These are phyloP conservation scores for Acanthis flammea DNA, from an alignment of 2,797 vertebrate species.

Conservation along the genomic window DNA sequence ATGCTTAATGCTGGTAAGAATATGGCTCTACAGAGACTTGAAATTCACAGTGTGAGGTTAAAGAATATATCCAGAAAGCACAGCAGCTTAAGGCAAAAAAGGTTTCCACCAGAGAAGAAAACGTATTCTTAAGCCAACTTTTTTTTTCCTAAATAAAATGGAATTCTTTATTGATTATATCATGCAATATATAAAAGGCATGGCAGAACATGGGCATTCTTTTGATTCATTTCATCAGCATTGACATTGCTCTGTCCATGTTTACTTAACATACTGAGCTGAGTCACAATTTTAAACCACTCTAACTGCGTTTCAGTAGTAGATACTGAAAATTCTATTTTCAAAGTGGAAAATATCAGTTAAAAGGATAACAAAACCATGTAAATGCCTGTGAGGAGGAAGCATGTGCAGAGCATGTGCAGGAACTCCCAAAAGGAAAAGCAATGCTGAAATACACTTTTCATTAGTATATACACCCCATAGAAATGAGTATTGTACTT, in stretches of 20 bases:
- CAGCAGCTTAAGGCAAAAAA: not conserved
- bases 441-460: not conserved
- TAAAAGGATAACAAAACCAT: not conserved
- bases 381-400: not conserved
- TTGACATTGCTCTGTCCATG: not conserved
- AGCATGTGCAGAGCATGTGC: not conserved
- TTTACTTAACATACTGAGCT: not conserved
- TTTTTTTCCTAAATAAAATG: not conserved
- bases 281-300: not conserved
- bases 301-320: not conserved
- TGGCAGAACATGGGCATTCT: accelerated
- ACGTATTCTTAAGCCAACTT: not conserved
- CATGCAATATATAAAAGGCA: not conserved
- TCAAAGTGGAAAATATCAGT: not conserved
- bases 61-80: not conserved
- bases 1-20: not conserved
- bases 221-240: not conserved
- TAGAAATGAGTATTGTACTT: not conserved
- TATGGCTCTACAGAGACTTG: not conserved
- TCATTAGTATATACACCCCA: not conserved
- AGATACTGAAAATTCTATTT: not conserved
- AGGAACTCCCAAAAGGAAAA: not conserved
- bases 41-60: not conserved
- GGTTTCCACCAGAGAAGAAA: not conserved
- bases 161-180: not conserved